Evolutionary conservation across 2,888 invertebrate genomes (phyloP).

Genomic region (Protodeltote pygarga): DNA sequence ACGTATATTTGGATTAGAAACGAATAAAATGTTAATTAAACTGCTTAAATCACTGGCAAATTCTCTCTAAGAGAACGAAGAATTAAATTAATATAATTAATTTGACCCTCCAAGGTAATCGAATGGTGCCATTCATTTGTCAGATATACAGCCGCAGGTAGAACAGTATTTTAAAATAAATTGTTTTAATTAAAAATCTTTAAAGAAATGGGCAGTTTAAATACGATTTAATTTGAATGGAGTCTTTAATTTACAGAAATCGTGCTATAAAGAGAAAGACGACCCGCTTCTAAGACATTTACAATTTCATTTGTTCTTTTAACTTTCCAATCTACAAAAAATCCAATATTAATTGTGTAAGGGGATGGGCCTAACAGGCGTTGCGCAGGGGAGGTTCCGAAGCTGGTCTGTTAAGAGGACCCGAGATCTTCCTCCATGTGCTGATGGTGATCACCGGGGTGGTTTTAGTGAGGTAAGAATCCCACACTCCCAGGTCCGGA

Average conservation of each 20-base stretch:
- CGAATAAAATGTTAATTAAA: conserved; percentile 38
- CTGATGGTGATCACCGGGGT: no score
- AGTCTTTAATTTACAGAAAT: conserved; percentile 15
- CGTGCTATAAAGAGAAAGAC: background rate
- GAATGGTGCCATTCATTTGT: conserved; percentile 26
- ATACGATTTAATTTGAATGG: conserved; percentile 25
- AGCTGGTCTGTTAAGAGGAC: no score
- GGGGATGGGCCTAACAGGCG: no score
- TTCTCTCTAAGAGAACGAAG: conserved; percentile 27
- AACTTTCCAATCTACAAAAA: background rate
- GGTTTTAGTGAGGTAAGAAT: no score
- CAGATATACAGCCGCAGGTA: conserved; percentile 42
- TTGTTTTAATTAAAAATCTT: conserved; percentile 42
- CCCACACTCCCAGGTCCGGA: no score
- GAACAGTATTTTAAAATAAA: conserved; percentile 31
- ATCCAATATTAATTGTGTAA: no score
- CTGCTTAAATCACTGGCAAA: conserved; percentile 35
- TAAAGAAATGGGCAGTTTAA: conserved; percentile 27
- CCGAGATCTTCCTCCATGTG: no score
- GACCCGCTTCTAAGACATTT: background rate
- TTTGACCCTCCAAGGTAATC: conserved; percentile 40
- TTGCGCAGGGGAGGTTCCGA: no score
- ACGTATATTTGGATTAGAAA: conserved; percentile 10
- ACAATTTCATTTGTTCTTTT: background rate
- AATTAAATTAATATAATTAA: conserved; percentile 52